phyloP scores from a whole-genome alignment of 1,140 invertebrate genomes.

The Temnothorax longispinosus region DNA sequence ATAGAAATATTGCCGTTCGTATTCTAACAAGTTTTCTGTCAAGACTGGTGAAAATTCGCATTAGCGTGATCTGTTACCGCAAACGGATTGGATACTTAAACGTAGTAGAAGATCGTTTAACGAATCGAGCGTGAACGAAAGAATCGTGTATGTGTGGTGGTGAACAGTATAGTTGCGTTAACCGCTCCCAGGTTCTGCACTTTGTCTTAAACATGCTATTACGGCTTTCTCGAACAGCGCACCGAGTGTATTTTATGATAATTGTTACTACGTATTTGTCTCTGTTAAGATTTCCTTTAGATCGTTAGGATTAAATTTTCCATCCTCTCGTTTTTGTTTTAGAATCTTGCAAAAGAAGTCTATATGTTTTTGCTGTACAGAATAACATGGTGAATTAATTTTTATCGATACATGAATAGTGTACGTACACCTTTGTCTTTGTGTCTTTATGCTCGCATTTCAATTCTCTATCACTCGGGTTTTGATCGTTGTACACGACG shows the following conservation, averaged over 20 bases:
- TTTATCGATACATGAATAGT: conserved; percentile 7
- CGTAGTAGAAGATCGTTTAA: conserved; percentile 21
- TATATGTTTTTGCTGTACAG: neutral
- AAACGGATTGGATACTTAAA: conserved; percentile 42
- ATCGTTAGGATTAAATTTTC: neutral
- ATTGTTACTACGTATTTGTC: conserved; percentile 15
- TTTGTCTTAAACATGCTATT: conserved; percentile 22
- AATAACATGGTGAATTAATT: neutral
- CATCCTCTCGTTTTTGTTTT: neutral
- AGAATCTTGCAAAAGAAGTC: neutral
- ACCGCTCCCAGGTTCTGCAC: neutral
- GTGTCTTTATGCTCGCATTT: neutral
- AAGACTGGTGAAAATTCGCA: conserved; percentile 9
- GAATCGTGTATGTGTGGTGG: neutral
- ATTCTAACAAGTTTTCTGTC: conserved; percentile 16
- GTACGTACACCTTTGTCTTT: neutral
- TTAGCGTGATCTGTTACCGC: conserved; percentile 12
- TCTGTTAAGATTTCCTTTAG: neutral
- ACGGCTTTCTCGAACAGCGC: neutral
- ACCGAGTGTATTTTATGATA: conserved; percentile 14
- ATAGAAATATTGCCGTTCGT: neutral
- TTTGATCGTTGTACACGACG: neutral
- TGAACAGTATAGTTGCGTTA: conserved; percentile 31
- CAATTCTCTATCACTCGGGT: conserved; percentile 1
- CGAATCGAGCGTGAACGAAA: conserved; percentile 33